phyloP scores from a whole-genome alignment of 2,888 invertebrate genomes.

The Automeris io region DNA sequence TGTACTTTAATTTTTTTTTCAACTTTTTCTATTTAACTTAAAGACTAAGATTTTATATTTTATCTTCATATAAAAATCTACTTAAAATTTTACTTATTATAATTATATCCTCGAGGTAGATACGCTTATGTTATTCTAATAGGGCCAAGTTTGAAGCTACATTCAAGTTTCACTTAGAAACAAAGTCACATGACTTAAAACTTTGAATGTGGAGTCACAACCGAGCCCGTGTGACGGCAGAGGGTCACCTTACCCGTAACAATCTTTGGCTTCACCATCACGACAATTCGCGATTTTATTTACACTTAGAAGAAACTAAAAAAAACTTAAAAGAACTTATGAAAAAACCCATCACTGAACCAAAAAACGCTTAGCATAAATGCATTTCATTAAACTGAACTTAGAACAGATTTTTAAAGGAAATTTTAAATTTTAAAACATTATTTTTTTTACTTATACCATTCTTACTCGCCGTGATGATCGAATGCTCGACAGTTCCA shows the following conservation, averaged over 20 bases:
- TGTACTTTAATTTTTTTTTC: slow-evolving; percentile 60
- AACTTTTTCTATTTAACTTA: slow-evolving; percentile 51
- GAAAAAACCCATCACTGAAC: slow-evolving; percentile 45
- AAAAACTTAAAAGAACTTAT: slow-evolving; percentile 40
- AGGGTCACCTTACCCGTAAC: slow-evolving; percentile 77
- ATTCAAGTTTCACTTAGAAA: slow-evolving; percentile 25
- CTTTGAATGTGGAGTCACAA: slow-evolving; percentile 39
- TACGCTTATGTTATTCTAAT: slow-evolving; percentile 60
- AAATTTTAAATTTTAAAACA: background rate
- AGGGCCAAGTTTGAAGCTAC: slow-evolving; percentile 44
- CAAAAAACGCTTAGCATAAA: slow-evolving; percentile 26
- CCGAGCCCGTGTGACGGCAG: slow-evolving; percentile 70
- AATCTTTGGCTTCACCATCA: slow-evolving; percentile 78
- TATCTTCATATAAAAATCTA: slow-evolving; percentile 74
- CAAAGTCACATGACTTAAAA: slow-evolving; percentile 11
- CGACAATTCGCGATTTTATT: slow-evolving; percentile 71
- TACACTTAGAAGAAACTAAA: slow-evolving; percentile 45
- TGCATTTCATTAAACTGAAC: background rate
- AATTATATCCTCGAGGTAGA: slow-evolving; percentile 74
- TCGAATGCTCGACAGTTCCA: slow-evolving; percentile 19
- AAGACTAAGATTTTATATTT: slow-evolving; percentile 54
- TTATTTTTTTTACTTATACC: slow-evolving; percentile 8
- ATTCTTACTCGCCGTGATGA: background rate
- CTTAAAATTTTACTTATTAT: slow-evolving; percentile 67
- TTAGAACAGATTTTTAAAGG: background rate